Evolutionary conservation across 2,888 invertebrate genomes (phyloP).

Genomic region (Dynastes grantii): DNA sequence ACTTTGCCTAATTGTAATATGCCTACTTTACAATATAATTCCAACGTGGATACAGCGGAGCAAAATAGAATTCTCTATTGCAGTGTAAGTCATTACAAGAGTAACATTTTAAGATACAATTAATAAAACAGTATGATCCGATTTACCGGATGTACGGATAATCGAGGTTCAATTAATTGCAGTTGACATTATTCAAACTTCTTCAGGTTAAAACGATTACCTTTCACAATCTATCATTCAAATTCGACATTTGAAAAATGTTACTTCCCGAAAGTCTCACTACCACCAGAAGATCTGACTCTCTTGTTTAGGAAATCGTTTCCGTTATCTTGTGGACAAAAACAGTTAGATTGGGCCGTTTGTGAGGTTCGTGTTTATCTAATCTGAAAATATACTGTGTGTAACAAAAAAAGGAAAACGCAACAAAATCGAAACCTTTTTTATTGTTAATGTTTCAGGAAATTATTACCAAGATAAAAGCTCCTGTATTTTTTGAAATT

Average conservation of each 20-base stretch:
- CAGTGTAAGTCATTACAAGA: constrained; percentile 4
- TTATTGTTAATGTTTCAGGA: too few species aligned
- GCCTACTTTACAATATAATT: constrained; percentile 1
- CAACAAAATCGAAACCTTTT: too few species aligned
- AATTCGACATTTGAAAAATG: constrained; percentile 1
- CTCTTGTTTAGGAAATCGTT: background rate
- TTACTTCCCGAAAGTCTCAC: background rate
- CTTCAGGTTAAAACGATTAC: too few species aligned
- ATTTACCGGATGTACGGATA: too few species aligned
- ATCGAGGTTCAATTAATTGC: too few species aligned
- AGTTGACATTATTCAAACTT: too few species aligned
- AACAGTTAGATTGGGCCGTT: constrained; percentile 4
- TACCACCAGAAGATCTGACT: background rate
- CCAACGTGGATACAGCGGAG: background rate
- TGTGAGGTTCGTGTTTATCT: constrained; percentile 16
- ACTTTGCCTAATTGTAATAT: background rate
- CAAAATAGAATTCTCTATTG: background rate
- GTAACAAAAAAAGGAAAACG: too few species aligned
- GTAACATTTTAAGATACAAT: background rate
- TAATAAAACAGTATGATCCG: background rate
- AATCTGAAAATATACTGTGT: background rate
- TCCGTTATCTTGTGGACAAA: background rate
- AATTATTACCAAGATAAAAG: background rate
- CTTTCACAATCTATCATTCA: too few species aligned
- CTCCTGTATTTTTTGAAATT: background rate